These are phyloP conservation scores for Marasmarcha lunaedactyla DNA, from an alignment of 2,888 invertebrate species.

Conservation along the genomic window DNA sequence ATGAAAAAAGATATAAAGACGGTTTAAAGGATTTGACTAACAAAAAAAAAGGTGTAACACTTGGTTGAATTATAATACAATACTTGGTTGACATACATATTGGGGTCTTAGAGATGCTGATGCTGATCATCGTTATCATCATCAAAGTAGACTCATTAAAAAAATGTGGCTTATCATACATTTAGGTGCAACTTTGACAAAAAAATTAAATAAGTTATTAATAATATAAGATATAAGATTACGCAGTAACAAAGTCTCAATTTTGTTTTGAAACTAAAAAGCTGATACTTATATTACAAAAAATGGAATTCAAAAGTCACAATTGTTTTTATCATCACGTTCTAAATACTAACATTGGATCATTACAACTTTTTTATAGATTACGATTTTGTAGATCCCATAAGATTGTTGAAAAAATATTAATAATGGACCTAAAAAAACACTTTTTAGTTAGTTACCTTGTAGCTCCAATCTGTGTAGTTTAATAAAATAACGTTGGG, in stretches of 20 bases:
- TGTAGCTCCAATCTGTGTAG: slow-evolving; percentile 10
- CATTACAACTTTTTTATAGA: slow-evolving; percentile 4
- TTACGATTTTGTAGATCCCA: slow-evolving; percentile 11
- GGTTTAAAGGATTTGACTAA: too few relatives aligned
- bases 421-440: slow-evolving; percentile 4
- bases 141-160: background rate
- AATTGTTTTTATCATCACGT: slow-evolving; percentile 3
- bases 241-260: slow-evolving; percentile 7
- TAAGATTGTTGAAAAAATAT: slow-evolving; percentile 1
- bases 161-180: slow-evolving; percentile 3
- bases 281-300: slow-evolving; percentile 7
- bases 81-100: too few relatives aligned
- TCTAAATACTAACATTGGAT: slow-evolving; percentile 4
- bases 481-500: slow-evolving; percentile 8
- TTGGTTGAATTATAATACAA: too few relatives aligned
- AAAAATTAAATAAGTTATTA: too few relatives aligned
- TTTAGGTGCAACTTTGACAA: slow-evolving; percentile 5
- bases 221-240: too few relatives aligned
- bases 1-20: too few relatives aligned
- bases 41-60: too few relatives aligned
- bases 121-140: slow-evolving; percentile 4
- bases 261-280: slow-evolving; percentile 10
- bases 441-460: slow-evolving; percentile 3
- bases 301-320: slow-evolving; percentile 7
- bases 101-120: too few relatives aligned